A percentile compares a stretch with the other conserved stretches of the same genome.
Conservation (phyloP, 2,888 invertebrate species). For the Drosophila helvetica region DNA sequence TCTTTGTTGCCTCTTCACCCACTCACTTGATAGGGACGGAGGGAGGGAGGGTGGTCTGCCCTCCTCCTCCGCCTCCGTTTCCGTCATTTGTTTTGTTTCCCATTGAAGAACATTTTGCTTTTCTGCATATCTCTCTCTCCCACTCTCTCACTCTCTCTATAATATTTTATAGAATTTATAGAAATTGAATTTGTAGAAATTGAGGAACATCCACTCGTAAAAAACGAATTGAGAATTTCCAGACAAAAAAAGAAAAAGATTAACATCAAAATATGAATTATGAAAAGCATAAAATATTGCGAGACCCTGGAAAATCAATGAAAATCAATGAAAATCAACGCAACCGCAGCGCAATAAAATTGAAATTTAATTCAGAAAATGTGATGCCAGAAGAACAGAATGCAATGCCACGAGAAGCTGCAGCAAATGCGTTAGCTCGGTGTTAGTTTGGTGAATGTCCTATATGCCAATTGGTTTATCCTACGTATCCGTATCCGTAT, state of each 20-base stretch:
- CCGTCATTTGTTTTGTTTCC: background rate
- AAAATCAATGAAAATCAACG: constrained; percentile 46
- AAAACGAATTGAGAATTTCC: too few relatives aligned
- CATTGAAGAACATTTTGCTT: background rate
- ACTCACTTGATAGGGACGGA: background rate
- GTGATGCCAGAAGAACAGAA: constrained; percentile 11
- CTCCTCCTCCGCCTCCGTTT: background rate
- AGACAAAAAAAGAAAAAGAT: constrained; percentile 36
- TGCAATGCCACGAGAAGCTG: constrained; percentile 13
- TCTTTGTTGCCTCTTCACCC: constrained; percentile 5
- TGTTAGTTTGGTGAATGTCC: constrained; percentile 83
- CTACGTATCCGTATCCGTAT: background rate
- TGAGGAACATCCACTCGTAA: too few relatives aligned
- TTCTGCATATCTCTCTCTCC: background rate
- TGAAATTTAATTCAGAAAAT: constrained; percentile 39
- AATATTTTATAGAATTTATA: constrained; percentile 1
- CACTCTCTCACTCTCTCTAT: background rate
- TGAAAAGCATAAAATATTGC: constrained; percentile 52
- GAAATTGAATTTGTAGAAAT: too few relatives aligned
- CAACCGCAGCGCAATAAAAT: constrained; percentile 41
- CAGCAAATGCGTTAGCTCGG: constrained; percentile 31
- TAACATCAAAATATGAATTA: constrained; percentile 45
- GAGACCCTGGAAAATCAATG: constrained; percentile 30
- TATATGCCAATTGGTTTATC: constrained; percentile 81
- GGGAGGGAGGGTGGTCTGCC: background rate